Evolutionary conservation across 2,797 vertebrate species (phyloP).

Genomic region (Kryptopterus vitreolus): DNA sequence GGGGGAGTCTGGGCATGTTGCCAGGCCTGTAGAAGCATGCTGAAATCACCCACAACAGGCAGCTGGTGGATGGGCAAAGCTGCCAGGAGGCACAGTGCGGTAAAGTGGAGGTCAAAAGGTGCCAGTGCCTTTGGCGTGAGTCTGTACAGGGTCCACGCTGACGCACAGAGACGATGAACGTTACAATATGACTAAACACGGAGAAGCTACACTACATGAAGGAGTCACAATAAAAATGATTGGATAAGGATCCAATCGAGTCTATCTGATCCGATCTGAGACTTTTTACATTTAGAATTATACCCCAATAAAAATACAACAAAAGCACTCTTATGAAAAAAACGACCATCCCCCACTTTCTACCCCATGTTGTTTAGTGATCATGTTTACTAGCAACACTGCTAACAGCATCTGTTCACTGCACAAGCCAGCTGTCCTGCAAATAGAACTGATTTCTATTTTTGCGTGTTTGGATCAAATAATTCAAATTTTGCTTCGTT

Average conservation of each 20-base stretch:
- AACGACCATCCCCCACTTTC: background rate
- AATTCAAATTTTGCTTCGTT: background rate
- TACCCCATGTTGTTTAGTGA: too few relatives aligned
- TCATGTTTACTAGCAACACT: too few relatives aligned
- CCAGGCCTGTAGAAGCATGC: slow-evolving; percentile 46
- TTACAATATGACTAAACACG: slow-evolving; percentile 1
- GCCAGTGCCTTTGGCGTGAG: background rate
- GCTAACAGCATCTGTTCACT: too few relatives aligned
- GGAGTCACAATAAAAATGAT: background rate
- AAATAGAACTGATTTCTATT: background rate
- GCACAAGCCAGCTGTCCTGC: background rate
- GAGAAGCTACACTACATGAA: background rate
- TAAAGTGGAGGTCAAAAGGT: slow-evolving; percentile 28
- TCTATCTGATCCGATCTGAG: background rate
- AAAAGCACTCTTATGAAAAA: background rate
- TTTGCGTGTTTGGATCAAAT: background rate
- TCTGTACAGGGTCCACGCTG: background rate
- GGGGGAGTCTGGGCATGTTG: slow-evolving; percentile 26
- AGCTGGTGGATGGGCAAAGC: slow-evolving; percentile 28
- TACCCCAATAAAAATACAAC: background rate
- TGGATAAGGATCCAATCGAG: background rate
- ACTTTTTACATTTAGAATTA: background rate
- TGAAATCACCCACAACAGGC: slow-evolving; percentile 57
- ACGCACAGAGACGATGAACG: background rate
- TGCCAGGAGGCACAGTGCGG: slow-evolving; percentile 22